Evolutionary conservation across 2,888 invertebrate species (phyloP).

Genomic region (Spodoptera exigua): DNA sequence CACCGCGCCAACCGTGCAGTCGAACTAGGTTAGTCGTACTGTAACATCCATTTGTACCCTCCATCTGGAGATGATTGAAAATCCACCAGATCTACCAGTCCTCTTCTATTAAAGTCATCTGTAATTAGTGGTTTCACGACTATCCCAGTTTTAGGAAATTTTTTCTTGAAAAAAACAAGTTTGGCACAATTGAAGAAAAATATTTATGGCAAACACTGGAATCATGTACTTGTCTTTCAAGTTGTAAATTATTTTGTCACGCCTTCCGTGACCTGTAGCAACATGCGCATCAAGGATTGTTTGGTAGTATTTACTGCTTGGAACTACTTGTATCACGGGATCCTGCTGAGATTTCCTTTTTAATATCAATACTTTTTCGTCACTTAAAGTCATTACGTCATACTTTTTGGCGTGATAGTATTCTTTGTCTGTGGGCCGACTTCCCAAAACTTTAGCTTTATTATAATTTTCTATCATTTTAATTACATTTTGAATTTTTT

Average conservation of each 20-base stretch:
- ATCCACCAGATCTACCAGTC: constrained; percentile 63
- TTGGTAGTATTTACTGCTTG: constrained; percentile 48
- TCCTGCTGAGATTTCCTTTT: constrained; percentile 38
- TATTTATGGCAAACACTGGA: constrained; percentile 45
- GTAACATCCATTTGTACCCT: constrained; percentile 65
- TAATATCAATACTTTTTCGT: constrained; percentile 42
- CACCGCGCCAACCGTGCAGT: too few species aligned
- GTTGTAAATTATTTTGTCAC: constrained; percentile 55
- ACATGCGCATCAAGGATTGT: constrained; percentile 50
- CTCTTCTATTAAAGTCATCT: constrained; percentile 59
- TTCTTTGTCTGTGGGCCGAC: constrained; percentile 27
- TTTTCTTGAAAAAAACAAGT: constrained; percentile 50
- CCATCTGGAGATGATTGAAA: constrained; percentile 56
- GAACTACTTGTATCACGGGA: constrained; percentile 49
- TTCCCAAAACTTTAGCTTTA: constrained; percentile 1
- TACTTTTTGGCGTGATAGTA: constrained; percentile 52
- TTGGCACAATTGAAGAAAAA: constrained; percentile 52
- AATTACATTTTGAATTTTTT: background rate
- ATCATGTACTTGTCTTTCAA: constrained; percentile 52
- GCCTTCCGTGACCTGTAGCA: constrained; percentile 53
- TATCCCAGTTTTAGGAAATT: constrained; percentile 50
- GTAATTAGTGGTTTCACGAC: constrained; percentile 59
- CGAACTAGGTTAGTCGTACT: too few species aligned
- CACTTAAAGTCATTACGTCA: constrained; percentile 38
- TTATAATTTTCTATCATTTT: constrained; percentile 1